Base-by-base conservation (phyloP, 2,113 vertebrate species). In the Recurvirostra avosetta region DNA sequence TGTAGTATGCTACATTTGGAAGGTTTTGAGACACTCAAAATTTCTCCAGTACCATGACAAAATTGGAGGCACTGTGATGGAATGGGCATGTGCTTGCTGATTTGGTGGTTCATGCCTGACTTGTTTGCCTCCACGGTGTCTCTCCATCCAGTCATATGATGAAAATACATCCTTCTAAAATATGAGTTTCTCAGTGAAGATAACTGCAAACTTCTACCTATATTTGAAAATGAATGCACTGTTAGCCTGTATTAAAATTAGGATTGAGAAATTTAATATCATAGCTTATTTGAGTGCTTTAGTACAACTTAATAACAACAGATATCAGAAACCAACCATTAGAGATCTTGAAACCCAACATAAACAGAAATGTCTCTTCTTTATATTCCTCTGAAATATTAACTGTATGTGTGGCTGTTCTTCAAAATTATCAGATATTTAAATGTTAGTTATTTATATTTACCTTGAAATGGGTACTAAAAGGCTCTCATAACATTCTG, bases 91-190 rank as follows among this genome's bases (percentile, higher is more conserved):
- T 32, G 7, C 36, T 79, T 68, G 8, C 45, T 70, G 15, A 21
- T 83, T 38, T 65, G 16, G 43, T 61, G 6, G 11, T 49, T 85
- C 29, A 5, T 47, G 40, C 26, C 49, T 47, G 47, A 38, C 26
- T 68, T 1, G 1, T 71, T 74, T 65, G 41, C 17, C 14, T 75
- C 38, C 15, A 5, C 59, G 26, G 2, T 83, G 5, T 34, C 38
- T 56, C n/a, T n/a, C 78, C 75, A 30, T 76, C 61, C 25, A 77
- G 34, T 50, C 58, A 15, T 27, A 25, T 9, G 25, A 43, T 68
- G 14, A 80, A 86, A 80, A 52, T 58, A 13, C 11, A 26, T 34
- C 0, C 0, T 18, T 29, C 19, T 15, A 63, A 12, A 59, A 13
- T 70, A 22, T 5, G 14, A 79, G 5, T 62, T 93, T 86, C 49